phyloP scores from a whole-genome alignment of 2,113 vertebrate genomes.

The Mormoops blainvillei region DNA sequence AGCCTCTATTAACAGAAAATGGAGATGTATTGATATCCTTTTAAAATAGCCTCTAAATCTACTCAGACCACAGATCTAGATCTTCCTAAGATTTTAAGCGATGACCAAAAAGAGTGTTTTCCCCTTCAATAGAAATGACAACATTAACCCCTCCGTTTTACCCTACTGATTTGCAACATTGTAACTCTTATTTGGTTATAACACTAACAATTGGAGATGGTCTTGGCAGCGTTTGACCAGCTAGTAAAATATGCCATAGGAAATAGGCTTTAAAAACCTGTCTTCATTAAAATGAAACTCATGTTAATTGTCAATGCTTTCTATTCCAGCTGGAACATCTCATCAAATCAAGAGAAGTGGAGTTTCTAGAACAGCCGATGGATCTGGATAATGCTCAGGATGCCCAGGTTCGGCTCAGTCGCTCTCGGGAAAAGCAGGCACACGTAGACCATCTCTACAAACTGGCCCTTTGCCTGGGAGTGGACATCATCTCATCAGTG shows the following conservation, averaged over 20 bases:
- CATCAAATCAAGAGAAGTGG: constrained; percentile 79
- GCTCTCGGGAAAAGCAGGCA: constrained; percentile 78
- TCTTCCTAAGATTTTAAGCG: background rate
- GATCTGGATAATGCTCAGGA: constrained; percentile 58
- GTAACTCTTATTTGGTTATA: background rate
- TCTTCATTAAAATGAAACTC: background rate
- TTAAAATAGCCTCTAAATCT: background rate
- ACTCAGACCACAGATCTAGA: background rate
- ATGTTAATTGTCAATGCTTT: background rate
- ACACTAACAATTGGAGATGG: background rate
- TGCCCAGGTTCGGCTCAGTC: constrained; percentile 73
- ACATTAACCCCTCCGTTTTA: background rate
- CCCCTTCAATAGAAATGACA: background rate
- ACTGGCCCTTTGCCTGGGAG: constrained; percentile 80
- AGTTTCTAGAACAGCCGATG: constrained; percentile 63
- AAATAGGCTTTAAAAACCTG: background rate
- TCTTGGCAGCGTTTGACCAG: background rate
- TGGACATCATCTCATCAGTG: constrained; percentile 84
- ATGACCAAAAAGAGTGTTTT: background rate
- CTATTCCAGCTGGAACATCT: constrained; percentile 76
- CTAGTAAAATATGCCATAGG: background rate
- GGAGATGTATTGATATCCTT: background rate
- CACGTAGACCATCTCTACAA: constrained; percentile 80
- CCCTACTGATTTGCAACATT: background rate
- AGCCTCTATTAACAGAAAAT: background rate